Conservation (phyloP, 2,888 invertebrate species). For the Mechanitis mazaeus region DNA sequence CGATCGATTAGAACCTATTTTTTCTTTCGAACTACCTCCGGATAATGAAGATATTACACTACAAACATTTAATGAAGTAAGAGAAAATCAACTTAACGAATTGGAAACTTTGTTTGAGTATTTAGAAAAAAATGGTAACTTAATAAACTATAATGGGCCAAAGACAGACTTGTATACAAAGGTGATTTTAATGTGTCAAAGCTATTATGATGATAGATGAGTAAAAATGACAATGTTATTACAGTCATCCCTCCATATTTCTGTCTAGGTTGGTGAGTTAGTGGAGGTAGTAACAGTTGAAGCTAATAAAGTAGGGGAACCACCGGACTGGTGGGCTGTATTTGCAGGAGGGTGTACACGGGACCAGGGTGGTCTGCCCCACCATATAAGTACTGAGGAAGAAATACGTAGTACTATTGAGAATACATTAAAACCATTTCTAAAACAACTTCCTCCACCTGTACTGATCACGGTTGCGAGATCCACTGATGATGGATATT, state of each 20-base stretch:
- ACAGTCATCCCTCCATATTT: slow-evolving; percentile 2
- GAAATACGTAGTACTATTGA: slow-evolving; percentile 81
- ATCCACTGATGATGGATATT: slow-evolving; percentile 92
- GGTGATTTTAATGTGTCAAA: slow-evolving; percentile 38
- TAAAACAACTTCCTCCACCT: slow-evolving; percentile 78
- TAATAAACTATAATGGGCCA: slow-evolving; percentile 65
- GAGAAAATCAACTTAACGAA: slow-evolving; percentile 81
- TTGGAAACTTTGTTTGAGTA: slow-evolving; percentile 81
- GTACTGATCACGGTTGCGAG: slow-evolving; percentile 86
- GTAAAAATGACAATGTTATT: not conserved
- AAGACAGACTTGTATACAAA: slow-evolving; percentile 49
- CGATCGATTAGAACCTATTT: slow-evolving; percentile 81
- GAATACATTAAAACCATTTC: slow-evolving; percentile 75
- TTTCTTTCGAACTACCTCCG: slow-evolving; percentile 77
- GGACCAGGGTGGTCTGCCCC: slow-evolving; percentile 89
- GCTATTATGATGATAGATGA: not conserved
- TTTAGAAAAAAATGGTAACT: slow-evolving; percentile 77
- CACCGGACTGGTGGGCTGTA: slow-evolving; percentile 87
- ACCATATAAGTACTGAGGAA: slow-evolving; percentile 84
- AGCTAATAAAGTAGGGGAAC: slow-evolving; percentile 76
- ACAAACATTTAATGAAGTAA: slow-evolving; percentile 63
- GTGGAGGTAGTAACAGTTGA: slow-evolving; percentile 63
- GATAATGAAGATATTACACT: slow-evolving; percentile 66
- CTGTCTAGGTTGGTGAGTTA: slow-evolving; percentile 61
- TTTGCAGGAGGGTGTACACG: slow-evolving; percentile 93